Evolutionary conservation across 1,140 invertebrate species (phyloP).

Genomic region (Helicoverpa armigera): DNA sequence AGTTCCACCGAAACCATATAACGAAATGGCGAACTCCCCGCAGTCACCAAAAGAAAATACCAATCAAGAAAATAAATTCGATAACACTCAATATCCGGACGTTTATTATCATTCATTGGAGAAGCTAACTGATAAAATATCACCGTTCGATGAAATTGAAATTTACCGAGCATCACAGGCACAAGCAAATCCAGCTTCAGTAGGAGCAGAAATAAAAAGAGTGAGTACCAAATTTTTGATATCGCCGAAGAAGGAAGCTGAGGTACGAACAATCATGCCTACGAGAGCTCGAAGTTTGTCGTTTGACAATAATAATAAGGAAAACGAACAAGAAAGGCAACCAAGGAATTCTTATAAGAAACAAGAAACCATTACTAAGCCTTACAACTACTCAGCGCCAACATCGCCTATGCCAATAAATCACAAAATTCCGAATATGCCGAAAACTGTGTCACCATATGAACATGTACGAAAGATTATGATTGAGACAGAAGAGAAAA

Average conservation of each 20-base stretch:
- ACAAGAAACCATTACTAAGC: slow-evolving; percentile 61
- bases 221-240: slow-evolving; percentile 83
- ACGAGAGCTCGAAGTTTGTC: slow-evolving; percentile 80
- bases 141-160: slow-evolving; percentile 74
- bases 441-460: slow-evolving; percentile 78
- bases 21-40: slow-evolving; percentile 59
- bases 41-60: slow-evolving; percentile 52
- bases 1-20: slow-evolving; percentile 75
- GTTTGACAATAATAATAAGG: slow-evolving; percentile 65
- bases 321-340: slow-evolving; percentile 36
- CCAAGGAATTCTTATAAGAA: slow-evolving; percentile 25
- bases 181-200: slow-evolving; percentile 73
- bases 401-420: slow-evolving; percentile 75
- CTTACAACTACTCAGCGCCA: slow-evolving; percentile 82
- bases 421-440: slow-evolving; percentile 78
- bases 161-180: slow-evolving; percentile 74
- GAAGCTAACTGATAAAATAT: slow-evolving; percentile 73
- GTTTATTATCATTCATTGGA: slow-evolving; percentile 83
- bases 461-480: slow-evolving; percentile 77
- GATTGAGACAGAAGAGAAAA: slow-evolving; percentile 76
- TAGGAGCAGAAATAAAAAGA: slow-evolving; percentile 83
- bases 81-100: slow-evolving; percentile 66
- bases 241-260: slow-evolving; percentile 84
- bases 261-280: slow-evolving; percentile 81
- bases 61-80: slow-evolving; percentile 30